Evolutionary conservation across 2,888 invertebrate species (phyloP).

Genomic region (Protophormia terraenovae): DNA sequence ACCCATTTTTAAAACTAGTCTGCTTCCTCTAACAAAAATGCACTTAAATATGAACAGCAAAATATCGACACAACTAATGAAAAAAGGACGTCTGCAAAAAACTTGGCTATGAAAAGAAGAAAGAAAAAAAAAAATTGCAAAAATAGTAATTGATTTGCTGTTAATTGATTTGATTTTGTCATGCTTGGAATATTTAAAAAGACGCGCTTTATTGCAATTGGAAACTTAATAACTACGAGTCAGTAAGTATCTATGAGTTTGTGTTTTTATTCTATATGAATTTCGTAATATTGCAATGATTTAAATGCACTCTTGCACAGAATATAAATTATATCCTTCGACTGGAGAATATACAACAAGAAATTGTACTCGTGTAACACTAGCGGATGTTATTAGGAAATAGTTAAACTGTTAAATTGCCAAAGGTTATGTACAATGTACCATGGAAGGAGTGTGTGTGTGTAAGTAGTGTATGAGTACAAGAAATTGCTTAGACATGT

Average conservation of each 20-base stretch:
- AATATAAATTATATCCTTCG: conserved; percentile 60
- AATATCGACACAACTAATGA: not conserved
- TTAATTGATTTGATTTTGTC: conserved; percentile 73
- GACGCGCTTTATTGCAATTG: conserved; percentile 51
- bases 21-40: not conserved
- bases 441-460: not conserved
- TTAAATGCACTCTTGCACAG: conserved; percentile 55
- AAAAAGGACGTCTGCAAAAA: conserved; percentile 23
- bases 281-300: conserved; percentile 46
- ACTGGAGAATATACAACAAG: conserved; percentile 21
- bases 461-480: not conserved
- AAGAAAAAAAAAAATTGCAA: not conserved
- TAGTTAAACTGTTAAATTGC: conserved; percentile 64
- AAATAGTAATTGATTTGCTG: conserved; percentile 70
- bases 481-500: conserved; percentile 30
- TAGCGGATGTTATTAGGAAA: conserved; percentile 62
- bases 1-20: not conserved
- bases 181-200: conserved; percentile 64
- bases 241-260: not conserved
- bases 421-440: conserved; percentile 49
- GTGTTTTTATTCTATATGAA: too few species aligned
- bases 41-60: conserved; percentile 3
- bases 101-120: not conserved
- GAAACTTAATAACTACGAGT: conserved; percentile 51
- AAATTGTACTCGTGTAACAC: conserved; percentile 23